A percentile compares a stretch with the other conserved stretches of the same genome.
Evolutionary conservation across 2,113 vertebrate genomes (phyloP).

Genomic region (Ictalurus punctatus): DNA sequence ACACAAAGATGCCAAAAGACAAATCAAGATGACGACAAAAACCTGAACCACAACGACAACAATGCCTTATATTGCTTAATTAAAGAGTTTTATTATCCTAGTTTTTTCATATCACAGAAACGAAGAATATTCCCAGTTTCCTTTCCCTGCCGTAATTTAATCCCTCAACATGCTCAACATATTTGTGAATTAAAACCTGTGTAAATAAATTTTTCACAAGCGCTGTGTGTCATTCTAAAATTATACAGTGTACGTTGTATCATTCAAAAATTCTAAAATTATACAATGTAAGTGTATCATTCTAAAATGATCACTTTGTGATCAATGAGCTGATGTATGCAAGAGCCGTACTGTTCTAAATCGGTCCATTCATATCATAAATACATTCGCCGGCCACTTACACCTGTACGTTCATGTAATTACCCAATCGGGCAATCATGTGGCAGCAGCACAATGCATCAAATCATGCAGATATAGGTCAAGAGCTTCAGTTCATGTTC

Average conservation of each 20-base stretch:
- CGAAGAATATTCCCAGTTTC: neutral
- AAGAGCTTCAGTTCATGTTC: neutral
- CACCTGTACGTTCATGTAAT: neutral
- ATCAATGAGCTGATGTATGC: neutral
- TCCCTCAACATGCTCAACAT: neutral
- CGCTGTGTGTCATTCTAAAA: neutral
- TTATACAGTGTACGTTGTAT: neutral
- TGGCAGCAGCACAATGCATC: neutral
- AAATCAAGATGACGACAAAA: conserved; percentile 67
- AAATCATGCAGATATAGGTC: neutral
- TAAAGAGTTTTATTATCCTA: neutral
- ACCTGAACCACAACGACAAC: conserved; percentile 51
- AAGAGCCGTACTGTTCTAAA: neutral
- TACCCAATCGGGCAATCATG: neutral
- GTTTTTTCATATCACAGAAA: neutral
- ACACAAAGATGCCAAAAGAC: conserved; percentile 86
- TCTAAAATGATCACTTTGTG: no score
- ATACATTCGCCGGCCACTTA: neutral
- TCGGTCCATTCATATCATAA: neutral
- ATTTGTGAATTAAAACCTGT: neutral
- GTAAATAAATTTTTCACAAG: conserved; percentile 3
- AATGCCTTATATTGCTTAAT: neutral
- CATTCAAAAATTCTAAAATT: neutral
- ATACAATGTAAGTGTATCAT: neutral
- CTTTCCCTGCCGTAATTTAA: conserved; percentile 23